phyloP scores from a whole-genome alignment of 2,888 invertebrate species.

The Clivina fossor region DNA sequence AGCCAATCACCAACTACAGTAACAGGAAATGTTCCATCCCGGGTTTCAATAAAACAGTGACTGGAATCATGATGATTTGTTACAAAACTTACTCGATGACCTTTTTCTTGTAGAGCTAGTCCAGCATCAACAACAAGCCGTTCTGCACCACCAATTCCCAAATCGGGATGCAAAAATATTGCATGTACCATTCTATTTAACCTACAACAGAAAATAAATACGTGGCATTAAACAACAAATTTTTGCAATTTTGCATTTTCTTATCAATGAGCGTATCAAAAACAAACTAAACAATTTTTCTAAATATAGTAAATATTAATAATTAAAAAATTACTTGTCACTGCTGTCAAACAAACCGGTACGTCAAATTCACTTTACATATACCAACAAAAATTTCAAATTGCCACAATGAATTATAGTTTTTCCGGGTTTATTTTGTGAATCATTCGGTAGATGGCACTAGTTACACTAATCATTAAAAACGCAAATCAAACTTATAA shows the following conservation, averaged over 20 bases:
- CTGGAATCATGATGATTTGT: constrained; percentile 93
- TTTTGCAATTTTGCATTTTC: background rate
- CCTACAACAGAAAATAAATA: constrained; percentile 9
- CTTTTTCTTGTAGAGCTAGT: constrained; percentile 78
- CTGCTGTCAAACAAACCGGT: no score
- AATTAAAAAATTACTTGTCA: no score
- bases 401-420: no score
- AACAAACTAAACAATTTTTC: no score
- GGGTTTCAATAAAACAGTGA: constrained; percentile 94
- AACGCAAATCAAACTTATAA: no score
- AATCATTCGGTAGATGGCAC: no score
- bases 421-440: no score
- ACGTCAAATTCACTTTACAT: no score
- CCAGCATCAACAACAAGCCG: constrained; percentile 95
- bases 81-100: constrained; percentile 75
- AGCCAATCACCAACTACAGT: constrained; percentile 88
- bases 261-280: no score
- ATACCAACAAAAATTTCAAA: no score
- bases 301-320: no score
- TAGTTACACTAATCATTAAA: no score
- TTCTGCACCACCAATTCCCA: constrained; percentile 99
- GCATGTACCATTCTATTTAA: constrained; percentile 17
- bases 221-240: constrained; percentile 18
- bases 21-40: constrained; percentile 78
- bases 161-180: constrained; percentile 90